Conservation (phyloP, 1,140 invertebrate species). For the Brachionus asplanchnoidis region DNA sequence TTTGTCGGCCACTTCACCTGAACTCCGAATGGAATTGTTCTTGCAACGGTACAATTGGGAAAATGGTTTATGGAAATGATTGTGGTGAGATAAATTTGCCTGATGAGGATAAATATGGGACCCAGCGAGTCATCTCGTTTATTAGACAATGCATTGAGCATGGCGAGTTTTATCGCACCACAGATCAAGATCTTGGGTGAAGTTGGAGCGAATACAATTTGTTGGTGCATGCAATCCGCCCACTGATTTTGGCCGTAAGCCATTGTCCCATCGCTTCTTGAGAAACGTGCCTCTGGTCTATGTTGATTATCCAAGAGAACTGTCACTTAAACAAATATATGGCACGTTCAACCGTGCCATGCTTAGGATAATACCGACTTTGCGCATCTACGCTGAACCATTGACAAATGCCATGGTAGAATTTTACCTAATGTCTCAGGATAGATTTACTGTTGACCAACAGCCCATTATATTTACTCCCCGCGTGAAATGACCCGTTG, state of each 20-base stretch:
- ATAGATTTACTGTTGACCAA: constrained; percentile 98
- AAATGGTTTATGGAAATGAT: constrained; percentile 99
- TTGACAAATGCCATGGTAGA: constrained; percentile 98
- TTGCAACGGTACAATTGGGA: constrained; percentile 86
- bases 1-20: constrained; percentile 95
- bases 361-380: constrained; percentile 79
- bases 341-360: constrained; percentile 96
- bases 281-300: constrained; percentile 96
- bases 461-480: constrained; percentile 99
- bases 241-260: constrained; percentile 96
- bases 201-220: constrained; percentile 94
- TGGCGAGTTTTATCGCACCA: constrained; percentile 73
- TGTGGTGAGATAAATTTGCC: constrained; percentile 99
- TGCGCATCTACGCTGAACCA: constrained; percentile 87
- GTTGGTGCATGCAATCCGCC: constrained; percentile 99
- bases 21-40: constrained; percentile 90
- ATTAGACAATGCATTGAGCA: constrained; percentile 94
- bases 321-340: constrained; percentile 86
- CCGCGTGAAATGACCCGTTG: constrained; percentile 99
- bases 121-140: constrained; percentile 97
- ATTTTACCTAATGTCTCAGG: constrained; percentile 92
- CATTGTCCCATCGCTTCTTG: constrained; percentile 79
- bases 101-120: constrained; percentile 96
- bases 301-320: constrained; percentile 97
- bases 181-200: constrained; percentile 94